Evolutionary conservation across 2,888 invertebrate species (phyloP).

Genomic region (Graphium colonna): DNA sequence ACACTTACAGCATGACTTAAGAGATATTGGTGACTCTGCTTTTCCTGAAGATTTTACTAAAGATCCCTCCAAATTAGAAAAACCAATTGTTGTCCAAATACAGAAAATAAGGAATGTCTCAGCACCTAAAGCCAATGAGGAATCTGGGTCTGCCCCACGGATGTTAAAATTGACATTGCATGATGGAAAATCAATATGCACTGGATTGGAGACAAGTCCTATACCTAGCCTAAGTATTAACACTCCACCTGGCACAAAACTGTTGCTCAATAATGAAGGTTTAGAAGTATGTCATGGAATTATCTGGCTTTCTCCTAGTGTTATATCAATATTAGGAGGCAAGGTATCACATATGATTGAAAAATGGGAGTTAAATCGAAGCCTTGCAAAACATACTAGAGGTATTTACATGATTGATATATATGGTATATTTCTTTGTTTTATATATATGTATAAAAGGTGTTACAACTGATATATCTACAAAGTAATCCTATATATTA

Average conservation of each 20-base stretch:
- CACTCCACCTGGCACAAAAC: slow-evolving; percentile 94
- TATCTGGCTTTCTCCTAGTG: slow-evolving; percentile 84
- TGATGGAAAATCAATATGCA: slow-evolving; percentile 89
- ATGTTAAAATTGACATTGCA: slow-evolving; percentile 91
- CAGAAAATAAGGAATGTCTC: slow-evolving; percentile 93
- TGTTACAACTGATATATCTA: no score
- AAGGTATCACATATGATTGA: slow-evolving; percentile 90
- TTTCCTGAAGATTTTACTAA: slow-evolving; percentile 85
- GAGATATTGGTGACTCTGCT: slow-evolving; percentile 88
- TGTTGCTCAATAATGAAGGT: slow-evolving; percentile 73
- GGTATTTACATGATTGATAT: slow-evolving; percentile 57
- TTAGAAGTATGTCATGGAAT: slow-evolving; percentile 84
- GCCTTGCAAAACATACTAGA: slow-evolving; percentile 82
- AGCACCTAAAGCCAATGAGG: slow-evolving; percentile 94
- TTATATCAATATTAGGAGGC: slow-evolving; percentile 90
- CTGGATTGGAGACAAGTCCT: slow-evolving; percentile 88
- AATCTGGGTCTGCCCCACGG: slow-evolving; percentile 89
- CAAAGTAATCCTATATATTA: no score
- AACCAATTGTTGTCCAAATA: slow-evolving; percentile 90
- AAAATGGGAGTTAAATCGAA: slow-evolving; percentile 90
- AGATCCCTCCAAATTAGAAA: slow-evolving; percentile 72
- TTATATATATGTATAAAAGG: no score
- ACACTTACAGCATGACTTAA: slow-evolving; percentile 85
- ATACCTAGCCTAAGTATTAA: slow-evolving; percentile 86
- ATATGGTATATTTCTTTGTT: no score